These are phyloP conservation scores for Agrotis puta DNA, from an alignment of 2,888 invertebrate species.

Conservation along the genomic window DNA sequence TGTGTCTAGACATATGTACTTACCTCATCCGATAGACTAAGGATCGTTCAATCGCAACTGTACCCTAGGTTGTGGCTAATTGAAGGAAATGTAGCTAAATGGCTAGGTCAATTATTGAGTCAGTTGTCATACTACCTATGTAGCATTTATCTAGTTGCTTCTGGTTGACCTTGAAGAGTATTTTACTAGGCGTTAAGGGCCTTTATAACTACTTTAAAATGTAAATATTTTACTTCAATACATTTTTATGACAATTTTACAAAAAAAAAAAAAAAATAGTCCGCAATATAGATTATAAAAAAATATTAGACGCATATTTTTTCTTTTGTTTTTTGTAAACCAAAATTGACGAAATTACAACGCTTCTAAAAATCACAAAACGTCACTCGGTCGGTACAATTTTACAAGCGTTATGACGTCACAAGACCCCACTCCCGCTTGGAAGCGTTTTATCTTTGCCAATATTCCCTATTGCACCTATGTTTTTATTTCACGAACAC, in stretches of 20 bases:
- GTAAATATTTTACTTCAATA: background rate
- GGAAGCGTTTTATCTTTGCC: too few relatives aligned
- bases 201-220: conserved; percentile 1
- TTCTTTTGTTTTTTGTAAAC: too few relatives aligned
- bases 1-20: background rate
- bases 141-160: conserved; percentile 8
- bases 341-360: too few relatives aligned
- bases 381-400: too few relatives aligned
- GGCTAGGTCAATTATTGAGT: conserved; percentile 3
- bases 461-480: background rate
- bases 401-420: too few relatives aligned
- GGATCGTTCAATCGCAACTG: background rate
- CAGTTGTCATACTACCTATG: background rate
- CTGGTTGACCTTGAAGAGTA: conserved; percentile 16
- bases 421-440: too few relatives aligned
- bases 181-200: conserved; percentile 6
- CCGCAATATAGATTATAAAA: too few relatives aligned
- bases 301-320: too few relatives aligned
- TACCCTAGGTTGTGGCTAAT: background rate
- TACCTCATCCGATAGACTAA: background rate
- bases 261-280: too few relatives aligned
- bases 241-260: conserved; percentile 7
- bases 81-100: background rate
- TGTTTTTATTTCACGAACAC: conserved; percentile 5
- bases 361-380: too few relatives aligned